Conservation (phyloP, 2,113 vertebrate species). For the Psophia crepitans region DNA sequence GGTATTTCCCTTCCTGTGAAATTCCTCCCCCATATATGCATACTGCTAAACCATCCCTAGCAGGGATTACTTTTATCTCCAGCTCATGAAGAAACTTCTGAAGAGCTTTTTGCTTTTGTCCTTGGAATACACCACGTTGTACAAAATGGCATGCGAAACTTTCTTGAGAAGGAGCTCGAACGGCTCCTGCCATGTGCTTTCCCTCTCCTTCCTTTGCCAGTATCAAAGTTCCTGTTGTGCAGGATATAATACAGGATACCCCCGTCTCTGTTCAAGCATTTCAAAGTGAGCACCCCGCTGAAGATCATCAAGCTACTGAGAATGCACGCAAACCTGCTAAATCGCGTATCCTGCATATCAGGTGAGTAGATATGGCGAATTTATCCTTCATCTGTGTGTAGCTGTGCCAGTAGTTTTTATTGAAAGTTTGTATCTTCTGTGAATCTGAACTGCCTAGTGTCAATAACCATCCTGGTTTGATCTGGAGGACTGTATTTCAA, state of each 20-base stretch:
- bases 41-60: slow-evolving; percentile 50
- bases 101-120: slow-evolving; percentile 35
- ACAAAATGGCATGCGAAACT: background rate
- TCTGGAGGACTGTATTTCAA: background rate
- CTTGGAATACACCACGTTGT: background rate
- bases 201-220: background rate
- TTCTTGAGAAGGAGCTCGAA: background rate
- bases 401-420: background rate
- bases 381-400: slow-evolving; percentile 6
- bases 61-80: slow-evolving; percentile 64
- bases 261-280: background rate
- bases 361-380: background rate
- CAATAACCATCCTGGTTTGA: background rate
- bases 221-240: background rate
- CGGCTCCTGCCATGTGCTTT: background rate
- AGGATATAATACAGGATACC: background rate
- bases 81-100: slow-evolving; percentile 49
- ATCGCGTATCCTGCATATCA: background rate
- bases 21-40: slow-evolving; percentile 58
- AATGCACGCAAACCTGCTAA: background rate
- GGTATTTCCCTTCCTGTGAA: slow-evolving; percentile 69
- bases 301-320: background rate
- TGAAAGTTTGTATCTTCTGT: background rate
- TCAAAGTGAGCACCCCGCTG: background rate
- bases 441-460: background rate